Percentiles rank a stretch among this genome's conserved stretches.
phyloP scores from a whole-genome alignment of 2,797 vertebrate species.

The Dendrocincla tyrannina region DNA sequence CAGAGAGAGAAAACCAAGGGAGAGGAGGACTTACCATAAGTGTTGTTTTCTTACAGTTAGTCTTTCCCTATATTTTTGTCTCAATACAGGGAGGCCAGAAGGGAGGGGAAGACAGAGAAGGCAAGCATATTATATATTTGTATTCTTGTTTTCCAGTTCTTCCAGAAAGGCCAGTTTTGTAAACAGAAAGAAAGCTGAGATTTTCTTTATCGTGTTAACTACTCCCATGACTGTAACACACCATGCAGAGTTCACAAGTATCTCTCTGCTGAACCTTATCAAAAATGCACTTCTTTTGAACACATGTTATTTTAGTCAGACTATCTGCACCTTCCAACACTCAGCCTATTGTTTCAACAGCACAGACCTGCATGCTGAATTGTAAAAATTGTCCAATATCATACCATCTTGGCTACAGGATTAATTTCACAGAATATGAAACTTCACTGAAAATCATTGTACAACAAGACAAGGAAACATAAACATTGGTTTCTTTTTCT shows the following conservation, averaged over 20 bases:
- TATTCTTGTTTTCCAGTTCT: not conserved
- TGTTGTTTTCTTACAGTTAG: not conserved
- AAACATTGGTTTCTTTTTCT: not conserved
- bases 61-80: not conserved
- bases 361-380: not conserved
- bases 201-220: slow-evolving; percentile 8
- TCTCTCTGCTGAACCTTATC: not conserved
- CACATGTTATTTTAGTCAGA: not conserved
- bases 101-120: not conserved
- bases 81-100: not conserved
- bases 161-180: not conserved
- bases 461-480: not conserved
- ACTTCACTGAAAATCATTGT: slow-evolving; percentile 13
- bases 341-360: slow-evolving; percentile 61
- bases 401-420: slow-evolving; percentile 24
- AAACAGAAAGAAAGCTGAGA: slow-evolving; percentile 3
- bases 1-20: not conserved
- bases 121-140: not conserved
- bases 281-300: not conserved
- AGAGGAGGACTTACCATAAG: not conserved
- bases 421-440: slow-evolving; percentile 20
- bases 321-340: slow-evolving; percentile 42
- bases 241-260: not conserved
- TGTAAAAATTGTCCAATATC: slow-evolving; percentile 28
- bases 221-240: not conserved